Conservation (phyloP, 2,888 invertebrate genomes). For the Marasmarcha lunaedactyla region DNA sequence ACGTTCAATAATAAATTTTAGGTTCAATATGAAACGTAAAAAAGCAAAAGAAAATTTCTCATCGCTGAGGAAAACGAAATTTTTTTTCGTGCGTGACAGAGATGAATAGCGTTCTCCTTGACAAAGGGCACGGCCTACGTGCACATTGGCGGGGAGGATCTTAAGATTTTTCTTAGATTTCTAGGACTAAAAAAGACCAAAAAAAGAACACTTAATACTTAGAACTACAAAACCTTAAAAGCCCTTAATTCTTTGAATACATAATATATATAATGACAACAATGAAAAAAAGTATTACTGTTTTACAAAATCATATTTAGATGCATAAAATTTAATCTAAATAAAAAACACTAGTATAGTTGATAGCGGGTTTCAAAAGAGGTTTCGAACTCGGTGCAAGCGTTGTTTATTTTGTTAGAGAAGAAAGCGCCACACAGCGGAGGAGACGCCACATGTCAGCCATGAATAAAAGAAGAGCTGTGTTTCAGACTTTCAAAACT, state of each 20-base stretch:
- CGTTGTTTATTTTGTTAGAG: constrained; percentile 66
- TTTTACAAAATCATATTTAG: too few species aligned
- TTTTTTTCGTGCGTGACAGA: constrained; percentile 57
- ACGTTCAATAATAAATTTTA: constrained; percentile 10
- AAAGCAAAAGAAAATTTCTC: constrained; percentile 32
- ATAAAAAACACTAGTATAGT: constrained; percentile 57
- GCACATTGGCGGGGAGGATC: constrained; percentile 57
- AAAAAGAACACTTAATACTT: too few species aligned
- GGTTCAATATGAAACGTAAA: not conserved
- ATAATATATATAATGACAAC: too few species aligned
- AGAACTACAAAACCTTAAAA: too few species aligned
- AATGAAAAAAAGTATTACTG: too few species aligned
- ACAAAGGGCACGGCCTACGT: constrained; percentile 64
- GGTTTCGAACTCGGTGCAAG: constrained; percentile 56
- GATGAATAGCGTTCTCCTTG: constrained; percentile 54
- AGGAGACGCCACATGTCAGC: constrained; percentile 61
- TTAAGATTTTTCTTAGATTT: constrained; percentile 31
- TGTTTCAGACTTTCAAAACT: constrained; percentile 64
- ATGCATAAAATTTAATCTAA: constrained; percentile 33
- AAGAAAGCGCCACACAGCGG: constrained; percentile 63
- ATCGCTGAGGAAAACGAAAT: constrained; percentile 40
- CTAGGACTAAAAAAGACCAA: not conserved
- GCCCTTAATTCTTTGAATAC: too few species aligned
- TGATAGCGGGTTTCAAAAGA: constrained; percentile 54
- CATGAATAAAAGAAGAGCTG: constrained; percentile 67